A percentile compares a stretch with the other conserved stretches of the same genome.
phyloP scores from a whole-genome alignment of 2,113 vertebrate genomes.

The Oreochromis niloticus region DNA sequence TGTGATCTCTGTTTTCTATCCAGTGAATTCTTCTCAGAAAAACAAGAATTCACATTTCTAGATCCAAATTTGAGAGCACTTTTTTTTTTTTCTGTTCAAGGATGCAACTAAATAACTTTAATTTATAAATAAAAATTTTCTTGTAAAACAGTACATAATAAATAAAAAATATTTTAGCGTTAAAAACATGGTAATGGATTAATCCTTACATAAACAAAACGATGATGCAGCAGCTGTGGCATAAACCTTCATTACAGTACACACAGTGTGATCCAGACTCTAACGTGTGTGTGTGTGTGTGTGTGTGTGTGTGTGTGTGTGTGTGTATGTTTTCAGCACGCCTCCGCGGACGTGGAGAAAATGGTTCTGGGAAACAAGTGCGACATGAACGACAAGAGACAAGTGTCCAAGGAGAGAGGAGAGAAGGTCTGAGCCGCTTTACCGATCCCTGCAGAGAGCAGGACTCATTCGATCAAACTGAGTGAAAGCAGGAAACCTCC shows the following conservation, averaged over 20 bases:
- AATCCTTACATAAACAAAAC: too few relatives aligned
- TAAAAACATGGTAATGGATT: background rate
- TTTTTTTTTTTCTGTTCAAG: background rate
- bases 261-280: background rate
- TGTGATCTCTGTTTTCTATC: background rate
- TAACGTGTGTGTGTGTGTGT: background rate
- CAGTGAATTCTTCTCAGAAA: background rate
- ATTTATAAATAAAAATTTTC: background rate
- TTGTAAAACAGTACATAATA: background rate
- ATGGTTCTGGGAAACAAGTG: conserved; percentile 98
- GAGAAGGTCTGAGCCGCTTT: conserved; percentile 70
- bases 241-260: too few relatives aligned
- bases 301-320: background rate
- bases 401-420: conserved; percentile 92
- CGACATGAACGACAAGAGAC: conserved; percentile 96
- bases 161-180: accelerated
- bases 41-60: background rate
- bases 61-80: background rate
- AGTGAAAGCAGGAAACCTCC: background rate
- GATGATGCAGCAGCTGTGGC: too few relatives aligned
- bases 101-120: background rate
- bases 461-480: background rate
- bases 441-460: background rate
- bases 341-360: conserved; percentile 91
- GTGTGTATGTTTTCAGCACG: conserved; percentile 83